Evolutionary conservation across 2,888 invertebrate genomes (phyloP).

Genomic region (Tetheella fluctuosa): DNA sequence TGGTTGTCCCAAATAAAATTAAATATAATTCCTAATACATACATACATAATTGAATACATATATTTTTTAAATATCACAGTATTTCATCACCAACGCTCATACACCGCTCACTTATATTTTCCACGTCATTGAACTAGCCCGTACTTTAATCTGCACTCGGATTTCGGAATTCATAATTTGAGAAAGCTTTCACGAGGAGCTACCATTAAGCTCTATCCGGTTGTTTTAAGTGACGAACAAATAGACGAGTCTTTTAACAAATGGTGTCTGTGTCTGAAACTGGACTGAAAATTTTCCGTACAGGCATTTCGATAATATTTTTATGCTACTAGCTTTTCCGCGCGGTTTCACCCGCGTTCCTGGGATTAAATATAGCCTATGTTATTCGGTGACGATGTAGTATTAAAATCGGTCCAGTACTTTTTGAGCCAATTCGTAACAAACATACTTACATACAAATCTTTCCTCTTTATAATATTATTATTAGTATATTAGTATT

Average conservation of each 20-base stretch:
- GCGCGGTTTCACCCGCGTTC: no score
- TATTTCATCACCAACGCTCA: background rate
- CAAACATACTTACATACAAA: no score
- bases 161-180: constrained; percentile 3
- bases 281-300: background rate
- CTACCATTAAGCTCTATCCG: constrained; percentile 5
- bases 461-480: no score
- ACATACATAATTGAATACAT: no score
- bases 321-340: no score
- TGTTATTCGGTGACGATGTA: no score
- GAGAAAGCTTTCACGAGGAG: constrained; percentile 7
- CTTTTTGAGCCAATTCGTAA: no score
- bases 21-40: no score
- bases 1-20: no score
- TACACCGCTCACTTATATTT: background rate
- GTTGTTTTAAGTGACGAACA: constrained; percentile 3
- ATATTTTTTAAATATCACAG: background rate
- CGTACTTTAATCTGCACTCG: background rate
- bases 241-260: constrained; percentile 5
- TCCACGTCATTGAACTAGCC: background rate
- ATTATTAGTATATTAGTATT: no score
- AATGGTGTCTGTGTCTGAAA: background rate
- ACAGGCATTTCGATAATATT: background rate
- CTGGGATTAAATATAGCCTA: no score
- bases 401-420: no score